These are phyloP conservation scores for Pseudanteris insignis DNA, from an alignment of 2,888 invertebrate species.

Conservation along the genomic window DNA sequence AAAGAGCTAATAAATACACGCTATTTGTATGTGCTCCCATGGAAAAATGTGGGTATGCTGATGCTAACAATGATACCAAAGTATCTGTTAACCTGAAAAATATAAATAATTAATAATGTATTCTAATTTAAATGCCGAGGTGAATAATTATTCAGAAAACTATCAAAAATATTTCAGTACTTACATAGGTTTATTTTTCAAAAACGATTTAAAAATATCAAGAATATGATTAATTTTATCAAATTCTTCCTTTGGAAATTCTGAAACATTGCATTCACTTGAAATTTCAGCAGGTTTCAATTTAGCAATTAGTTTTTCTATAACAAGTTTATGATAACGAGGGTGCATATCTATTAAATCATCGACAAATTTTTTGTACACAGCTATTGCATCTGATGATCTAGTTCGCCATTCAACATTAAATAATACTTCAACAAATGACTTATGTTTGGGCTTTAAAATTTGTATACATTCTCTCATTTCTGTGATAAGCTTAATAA, in stretches of 20 bases:
- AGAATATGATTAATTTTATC: conserved; percentile 75
- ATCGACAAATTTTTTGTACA: conserved; percentile 73
- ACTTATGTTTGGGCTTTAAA: conserved; percentile 69
- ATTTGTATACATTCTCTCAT: conserved; percentile 71
- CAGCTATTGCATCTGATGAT: conserved; percentile 67
- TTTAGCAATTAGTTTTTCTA: conserved; percentile 70
- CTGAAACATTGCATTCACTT: conserved; percentile 71
- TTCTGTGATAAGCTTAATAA: conserved; percentile 70
- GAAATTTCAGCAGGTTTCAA: conserved; percentile 62
- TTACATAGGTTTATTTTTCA: conserved; percentile 72
- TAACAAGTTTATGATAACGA: conserved; percentile 72
- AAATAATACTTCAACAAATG: conserved; percentile 72
- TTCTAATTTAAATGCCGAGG: too few relatives aligned
- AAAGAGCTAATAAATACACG: too few relatives aligned
- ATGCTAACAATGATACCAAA: conserved; percentile 73
- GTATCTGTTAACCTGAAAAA: conserved; percentile 75
- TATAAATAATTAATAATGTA: neutral
- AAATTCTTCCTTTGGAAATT: conserved; percentile 69
- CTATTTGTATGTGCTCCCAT: too few relatives aligned
- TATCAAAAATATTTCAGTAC: conserved; percentile 50
- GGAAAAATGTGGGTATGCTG: too few relatives aligned
- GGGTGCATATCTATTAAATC: conserved; percentile 77
- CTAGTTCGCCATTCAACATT: conserved; percentile 71
- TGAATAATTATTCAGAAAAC: too few relatives aligned
- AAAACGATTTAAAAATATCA: conserved; percentile 66